Base-by-base conservation (phyloP, 2,113 vertebrate species). In the Marcusenius ussheri region DNA sequence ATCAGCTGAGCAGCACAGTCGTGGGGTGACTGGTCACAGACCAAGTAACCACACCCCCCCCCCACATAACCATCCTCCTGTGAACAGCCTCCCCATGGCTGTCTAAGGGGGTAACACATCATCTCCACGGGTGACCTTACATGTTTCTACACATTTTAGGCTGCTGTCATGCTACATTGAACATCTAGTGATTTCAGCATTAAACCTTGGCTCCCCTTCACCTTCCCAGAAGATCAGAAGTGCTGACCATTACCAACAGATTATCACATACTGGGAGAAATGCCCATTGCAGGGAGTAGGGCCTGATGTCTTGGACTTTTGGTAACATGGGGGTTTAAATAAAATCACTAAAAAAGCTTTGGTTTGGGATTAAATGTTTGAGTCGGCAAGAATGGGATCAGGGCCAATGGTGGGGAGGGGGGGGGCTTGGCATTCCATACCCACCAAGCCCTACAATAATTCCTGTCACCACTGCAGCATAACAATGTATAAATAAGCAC, bases 341-440 rank as follows among this genome's bases (percentile, higher is more conserved):
- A 74, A 80, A 47, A 2, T 85, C 83, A 47, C 21, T 49, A 85
- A 85, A 51, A 87, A 3, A 13, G n/a, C 50, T 7, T 39, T 46
- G 15, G 47, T 86, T 50, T 27, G 27, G 47, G 50, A 35, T 56
- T 87, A 87, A 87, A 87, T 89, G 45, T 24, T 24, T 46, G 31
- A 39, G 15, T 88, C 35, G 0, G 31, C 51, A 62, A n/a, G 5
- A 88, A 45, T 17, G 17, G 31, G 35, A n/a, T 17, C 56, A n/a
- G 56, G 56, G 56, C 2, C 7, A 24, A 62, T 62, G 2, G 27
- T 9, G 51, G 5, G 3, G 31, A 5, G 35, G 39, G 31, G 39
- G 31, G 50, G 13, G 35, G 13, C 50, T 35, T 83, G 91, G 70
- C 92, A 87, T 91, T 89, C 91, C 90, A 93, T 80, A 91, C 91